phyloP scores from a whole-genome alignment of 2,113 vertebrate genomes.

The Corythoichthys intestinalis region DNA sequence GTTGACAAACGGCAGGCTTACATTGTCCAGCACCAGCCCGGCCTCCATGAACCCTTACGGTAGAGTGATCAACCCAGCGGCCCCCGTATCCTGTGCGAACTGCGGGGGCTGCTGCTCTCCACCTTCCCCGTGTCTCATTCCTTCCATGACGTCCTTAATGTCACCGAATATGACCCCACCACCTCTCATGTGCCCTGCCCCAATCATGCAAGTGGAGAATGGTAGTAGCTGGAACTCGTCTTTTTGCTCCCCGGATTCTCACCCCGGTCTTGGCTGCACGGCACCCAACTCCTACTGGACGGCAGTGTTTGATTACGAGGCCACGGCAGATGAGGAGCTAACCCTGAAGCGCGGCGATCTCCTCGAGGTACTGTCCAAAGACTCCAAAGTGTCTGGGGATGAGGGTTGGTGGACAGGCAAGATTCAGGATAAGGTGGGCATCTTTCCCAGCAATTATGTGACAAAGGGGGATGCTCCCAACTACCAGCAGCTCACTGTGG shows the following conservation, averaged over 20 bases:
- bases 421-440: slow-evolving; percentile 84
- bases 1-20: slow-evolving; percentile 64
- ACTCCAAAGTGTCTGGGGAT: slow-evolving; percentile 86
- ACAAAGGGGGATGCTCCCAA: slow-evolving; percentile 67
- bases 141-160: slow-evolving; percentile 48
- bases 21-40: slow-evolving; percentile 53
- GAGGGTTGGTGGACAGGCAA: slow-evolving; percentile 92
- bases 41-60: slow-evolving; percentile 73
- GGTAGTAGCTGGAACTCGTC: slow-evolving; percentile 75
- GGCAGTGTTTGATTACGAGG: slow-evolving; percentile 88
- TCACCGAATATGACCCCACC: slow-evolving; percentile 57
- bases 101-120: slow-evolving; percentile 72
- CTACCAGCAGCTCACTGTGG: slow-evolving; percentile 65
- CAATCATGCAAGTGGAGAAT: slow-evolving; percentile 63
- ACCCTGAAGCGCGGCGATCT: slow-evolving; percentile 82
- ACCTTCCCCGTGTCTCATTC: slow-evolving; percentile 57
- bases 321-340: slow-evolving; percentile 84
- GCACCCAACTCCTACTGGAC: slow-evolving; percentile 76
- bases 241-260: slow-evolving; percentile 67
- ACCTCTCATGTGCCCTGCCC: slow-evolving; percentile 48
- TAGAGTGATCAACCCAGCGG: slow-evolving; percentile 53
- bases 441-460: slow-evolving; percentile 89
- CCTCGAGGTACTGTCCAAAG: slow-evolving; percentile 86
- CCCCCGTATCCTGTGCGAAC: slow-evolving; percentile 70
- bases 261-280: slow-evolving; percentile 48